Base-by-base conservation (phyloP, 2,797 vertebrate species). In the Huso huso region DNA sequence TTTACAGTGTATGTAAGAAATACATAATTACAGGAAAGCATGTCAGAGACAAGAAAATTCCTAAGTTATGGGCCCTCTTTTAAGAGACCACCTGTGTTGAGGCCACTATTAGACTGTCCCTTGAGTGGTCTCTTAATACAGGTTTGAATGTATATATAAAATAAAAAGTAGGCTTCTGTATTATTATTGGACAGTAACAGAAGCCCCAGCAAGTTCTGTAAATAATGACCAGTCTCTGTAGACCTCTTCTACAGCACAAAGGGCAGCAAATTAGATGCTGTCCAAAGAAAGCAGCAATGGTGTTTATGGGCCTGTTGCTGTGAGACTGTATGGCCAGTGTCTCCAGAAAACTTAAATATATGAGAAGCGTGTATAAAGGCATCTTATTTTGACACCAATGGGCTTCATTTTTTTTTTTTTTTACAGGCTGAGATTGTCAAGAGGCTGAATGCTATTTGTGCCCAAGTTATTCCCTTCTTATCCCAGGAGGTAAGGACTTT, bases 381-480 rank as follows among this genome's bases (percentile, higher is more conserved):
- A 62, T 37, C 18, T 62, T 62, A 48, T 62, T 62, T 37, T 62
- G 48, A 48, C 61, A 62, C 61, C 37, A 62, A 48, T 62, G 61
- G 61, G 48, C 48, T 18, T 62, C 6, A n/a, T 58, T 58, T 58
- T n/a, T 8, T 12, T 53, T 7, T 57, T 82, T 88, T 80, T 86
- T 84, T 88, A 63, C 90, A 99, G 96, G 96, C 95, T 80, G 96
- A 99, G 90, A 99, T 99, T 79, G 96, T 99, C 84, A 99, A 99
- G 78, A 92, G 96, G 73, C 92, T 98, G 87, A 98, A 97, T 18
- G 95, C 96, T 80, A 99, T 99, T 90, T 99, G 96, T 79, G 96
- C 96, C 76, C 96, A 99, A 91, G 95, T 99, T 87, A 97, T 99
- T 90, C 96, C 96, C 68, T 99, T 99, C 85, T 88, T 99, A 83